Evolutionary conservation across 2,113 vertebrate species (phyloP).

Genomic region (Oryzias javanicus): DNA sequence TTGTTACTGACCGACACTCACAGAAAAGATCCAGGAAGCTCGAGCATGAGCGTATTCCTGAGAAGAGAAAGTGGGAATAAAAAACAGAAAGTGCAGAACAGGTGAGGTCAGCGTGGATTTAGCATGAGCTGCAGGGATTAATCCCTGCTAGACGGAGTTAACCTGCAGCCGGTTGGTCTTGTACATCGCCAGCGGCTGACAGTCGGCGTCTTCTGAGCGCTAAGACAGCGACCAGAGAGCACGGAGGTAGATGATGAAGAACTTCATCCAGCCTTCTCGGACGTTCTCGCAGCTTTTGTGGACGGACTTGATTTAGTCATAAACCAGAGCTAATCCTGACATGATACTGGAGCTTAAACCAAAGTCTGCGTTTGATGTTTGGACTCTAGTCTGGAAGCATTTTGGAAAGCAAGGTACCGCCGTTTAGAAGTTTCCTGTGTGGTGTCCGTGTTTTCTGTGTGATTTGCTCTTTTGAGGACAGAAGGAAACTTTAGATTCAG

Average conservation of each 20-base stretch:
- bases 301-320: constrained; percentile 4
- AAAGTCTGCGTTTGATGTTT: constrained; percentile 11
- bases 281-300: constrained; percentile 9
- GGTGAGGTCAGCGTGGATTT: constrained; percentile 59
- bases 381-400: constrained; percentile 6
- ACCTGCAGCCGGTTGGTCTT: constrained; percentile 32
- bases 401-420: constrained; percentile 47
- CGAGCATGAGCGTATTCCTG: neutral
- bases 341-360: constrained; percentile 10
- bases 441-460: neutral
- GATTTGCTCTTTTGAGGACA: constrained; percentile 20
- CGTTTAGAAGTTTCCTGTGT: neutral
- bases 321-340: constrained; percentile 8
- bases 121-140: constrained; percentile 67
- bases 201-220: constrained; percentile 15
- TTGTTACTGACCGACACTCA: no score
- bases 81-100: constrained; percentile 51
- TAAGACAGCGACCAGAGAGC: constrained; percentile 12
- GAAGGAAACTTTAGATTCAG: constrained; percentile 14
- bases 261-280: constrained; percentile 11
- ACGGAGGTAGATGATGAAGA: constrained; percentile 16
- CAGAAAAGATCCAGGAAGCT: neutral
- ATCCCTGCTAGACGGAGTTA: constrained; percentile 44
- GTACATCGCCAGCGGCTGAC: constrained; percentile 41
- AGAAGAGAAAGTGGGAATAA: no score